Conservation (phyloP, 2,888 invertebrate genomes). For the Opisthograptis luteolata region DNA sequence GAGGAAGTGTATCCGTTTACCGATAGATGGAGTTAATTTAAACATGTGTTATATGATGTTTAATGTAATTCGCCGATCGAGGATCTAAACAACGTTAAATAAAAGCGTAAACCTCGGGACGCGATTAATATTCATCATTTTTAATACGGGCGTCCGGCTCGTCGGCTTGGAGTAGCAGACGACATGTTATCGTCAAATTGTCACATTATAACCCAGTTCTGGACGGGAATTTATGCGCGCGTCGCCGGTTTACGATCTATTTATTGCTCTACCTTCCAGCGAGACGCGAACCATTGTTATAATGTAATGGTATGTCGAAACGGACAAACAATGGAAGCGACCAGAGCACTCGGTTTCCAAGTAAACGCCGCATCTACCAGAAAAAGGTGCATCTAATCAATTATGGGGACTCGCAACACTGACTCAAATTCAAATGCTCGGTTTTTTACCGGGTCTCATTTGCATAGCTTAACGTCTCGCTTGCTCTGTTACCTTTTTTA, state of each 20-base stretch:
- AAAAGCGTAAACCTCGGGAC: slow-evolving; percentile 2
- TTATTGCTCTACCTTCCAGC: slow-evolving; percentile 55
- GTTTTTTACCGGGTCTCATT: slow-evolving; percentile 67
- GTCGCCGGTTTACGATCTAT: slow-evolving; percentile 61
- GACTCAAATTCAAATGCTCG: slow-evolving; percentile 57
- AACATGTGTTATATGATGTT: slow-evolving; percentile 1
- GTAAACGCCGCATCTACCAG: slow-evolving; percentile 58
- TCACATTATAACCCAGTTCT: slow-evolving; percentile 47
- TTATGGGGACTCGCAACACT: slow-evolving; percentile 66
- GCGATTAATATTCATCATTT: slow-evolving; percentile 18
- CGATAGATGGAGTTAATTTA: slow-evolving; percentile 49
- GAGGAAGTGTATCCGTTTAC: slow-evolving; percentile 32
- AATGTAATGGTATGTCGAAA: slow-evolving; percentile 56
- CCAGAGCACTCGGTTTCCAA: slow-evolving; percentile 53
- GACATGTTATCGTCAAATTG: slow-evolving; percentile 44
- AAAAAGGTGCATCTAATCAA: slow-evolving; percentile 80
- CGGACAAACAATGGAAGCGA: slow-evolving; percentile 60
- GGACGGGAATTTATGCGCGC: slow-evolving; percentile 57
- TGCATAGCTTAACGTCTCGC: slow-evolving; percentile 60
- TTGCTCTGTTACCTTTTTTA: slow-evolving; percentile 34
- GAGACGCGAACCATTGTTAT: slow-evolving; percentile 50
- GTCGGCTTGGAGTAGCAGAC: not conserved
- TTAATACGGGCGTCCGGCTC: slow-evolving; percentile 2
- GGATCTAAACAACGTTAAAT: slow-evolving; percentile 7
- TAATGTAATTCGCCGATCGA: slow-evolving; percentile 5